Evolutionary conservation across 2,888 invertebrate species (phyloP).

Genomic region (Nephrotoma flavescens): DNA sequence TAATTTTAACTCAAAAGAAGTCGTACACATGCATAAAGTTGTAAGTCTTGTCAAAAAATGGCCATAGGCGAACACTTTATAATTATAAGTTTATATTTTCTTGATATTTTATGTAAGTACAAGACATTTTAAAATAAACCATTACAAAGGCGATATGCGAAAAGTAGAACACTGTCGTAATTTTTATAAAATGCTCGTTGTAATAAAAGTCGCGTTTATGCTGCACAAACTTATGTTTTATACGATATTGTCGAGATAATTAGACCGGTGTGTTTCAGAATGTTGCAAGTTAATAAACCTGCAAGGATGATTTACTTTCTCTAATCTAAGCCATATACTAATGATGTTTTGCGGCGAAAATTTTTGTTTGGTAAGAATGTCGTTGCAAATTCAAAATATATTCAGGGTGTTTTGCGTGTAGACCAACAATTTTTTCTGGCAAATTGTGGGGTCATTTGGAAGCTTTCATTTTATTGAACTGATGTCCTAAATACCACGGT

Average conservation of each 20-base stretch:
- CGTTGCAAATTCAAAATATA: too few relatives aligned
- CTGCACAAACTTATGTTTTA: background rate
- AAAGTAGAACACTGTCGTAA: background rate
- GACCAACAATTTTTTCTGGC: too few relatives aligned
- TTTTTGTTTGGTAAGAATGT: too few relatives aligned
- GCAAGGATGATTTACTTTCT: too few relatives aligned
- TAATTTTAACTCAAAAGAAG: background rate
- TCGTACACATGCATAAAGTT: background rate
- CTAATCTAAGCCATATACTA: too few relatives aligned
- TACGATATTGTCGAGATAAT: background rate
- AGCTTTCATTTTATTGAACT: too few relatives aligned
- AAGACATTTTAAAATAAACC: background rate
- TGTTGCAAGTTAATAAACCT: too few relatives aligned
- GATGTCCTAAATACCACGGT: too few relatives aligned
- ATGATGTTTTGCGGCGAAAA: too few relatives aligned
- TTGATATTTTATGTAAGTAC: background rate
- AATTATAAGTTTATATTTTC: background rate
- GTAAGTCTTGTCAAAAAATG: background rate
- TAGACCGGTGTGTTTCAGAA: background rate
- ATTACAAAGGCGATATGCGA: background rate
- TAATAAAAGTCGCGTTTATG: background rate
- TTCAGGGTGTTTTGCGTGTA: too few relatives aligned
- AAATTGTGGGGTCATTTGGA: too few relatives aligned
- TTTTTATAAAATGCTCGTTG: background rate
- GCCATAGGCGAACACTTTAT: background rate